Conservation (phyloP, 2,797 vertebrate genomes). For the Pipistrellus pipistrellus region DNA sequence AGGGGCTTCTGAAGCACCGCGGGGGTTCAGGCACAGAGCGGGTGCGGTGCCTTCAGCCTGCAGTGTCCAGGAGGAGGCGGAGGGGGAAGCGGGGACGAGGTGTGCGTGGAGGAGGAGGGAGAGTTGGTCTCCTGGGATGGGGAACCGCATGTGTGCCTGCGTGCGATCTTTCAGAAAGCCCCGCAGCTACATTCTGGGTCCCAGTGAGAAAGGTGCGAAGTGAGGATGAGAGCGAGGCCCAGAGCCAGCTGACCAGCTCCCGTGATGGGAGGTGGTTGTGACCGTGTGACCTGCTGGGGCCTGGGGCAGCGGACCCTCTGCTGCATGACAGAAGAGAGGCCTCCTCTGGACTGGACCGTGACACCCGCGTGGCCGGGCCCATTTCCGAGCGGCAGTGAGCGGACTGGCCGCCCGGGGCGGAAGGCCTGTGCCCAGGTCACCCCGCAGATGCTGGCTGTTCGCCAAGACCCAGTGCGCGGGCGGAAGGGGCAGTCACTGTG, state of each 20-base stretch:
- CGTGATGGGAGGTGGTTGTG: too few species aligned
- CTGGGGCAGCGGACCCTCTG: rapidly evolving
- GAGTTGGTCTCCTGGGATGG: slow-evolving; percentile 45
- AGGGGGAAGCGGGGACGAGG: neutral
- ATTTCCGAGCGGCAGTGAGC: neutral
- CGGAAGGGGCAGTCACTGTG: neutral
- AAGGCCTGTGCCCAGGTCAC: neutral
- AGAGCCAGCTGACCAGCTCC: neutral
- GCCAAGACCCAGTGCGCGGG: neutral
- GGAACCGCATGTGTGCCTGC: neutral
- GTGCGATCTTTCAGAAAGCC: neutral
- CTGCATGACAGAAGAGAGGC: neutral
- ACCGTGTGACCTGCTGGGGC: neutral
- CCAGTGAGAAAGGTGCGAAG: slow-evolving; percentile 24
- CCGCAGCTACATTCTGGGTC: slow-evolving; percentile 7
- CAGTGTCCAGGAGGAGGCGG: neutral
- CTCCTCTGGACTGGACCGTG: neutral
- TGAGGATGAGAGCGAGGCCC: neutral
- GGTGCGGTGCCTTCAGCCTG: neutral
- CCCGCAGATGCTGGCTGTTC: rapidly evolving
- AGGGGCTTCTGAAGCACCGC: neutral
- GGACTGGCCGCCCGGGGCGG: neutral
- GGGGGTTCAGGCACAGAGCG: too few species aligned
- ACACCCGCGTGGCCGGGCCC: neutral
- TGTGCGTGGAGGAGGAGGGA: neutral